Base-by-base conservation (phyloP, 2,797 vertebrate genomes). In the Ciconia nigra region DNA sequence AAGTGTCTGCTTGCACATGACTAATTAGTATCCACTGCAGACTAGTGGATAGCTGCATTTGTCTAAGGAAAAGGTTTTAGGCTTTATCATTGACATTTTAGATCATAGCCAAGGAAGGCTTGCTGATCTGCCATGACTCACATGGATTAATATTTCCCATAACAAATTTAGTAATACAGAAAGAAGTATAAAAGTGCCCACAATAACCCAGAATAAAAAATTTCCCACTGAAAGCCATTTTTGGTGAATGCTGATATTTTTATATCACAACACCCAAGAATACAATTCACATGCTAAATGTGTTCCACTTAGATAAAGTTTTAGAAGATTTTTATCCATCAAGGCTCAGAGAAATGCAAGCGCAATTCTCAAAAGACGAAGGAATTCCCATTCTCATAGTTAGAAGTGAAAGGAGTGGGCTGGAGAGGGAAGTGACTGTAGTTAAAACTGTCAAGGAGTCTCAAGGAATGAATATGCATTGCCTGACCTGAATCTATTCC, bases 401-500 rank as follows among this genome's bases (percentile, higher is more conserved):
- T 62, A 77, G 57, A 83, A 74, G 35, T 59, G 69, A 96, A 95
- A 93, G 72, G 89, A 96, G 94, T 87, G 87, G 92, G 95, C 49
- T 85, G 91, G 24, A 96, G 86, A 95, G 84, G 79, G 82, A 96
- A 96, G 76, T 88, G 24, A 85, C 72, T 93, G 26, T 7, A 92
- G 86, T 86, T 92, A 81, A 82, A 94, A 79, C 62, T 78, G 72
- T 87, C 90, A 93, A 93, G 90, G 82, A 96, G 46, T 71, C 92
- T 95, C 82, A 83, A 80, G 78, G 65, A 96, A 93, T 70, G 89
- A 96, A 93, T 85, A 90, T 19, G 15, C 61, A 78, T 65, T 96
- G 88, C 52, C 85, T 95, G 89, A 88, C 85, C 90, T 92, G 89
- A 97, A 95, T 81, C 84, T 79, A 66, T 83, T 97, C 94, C 93